These are phyloP conservation scores for Nomada fucata DNA, from an alignment of 2,888 invertebrate genomes.

Conservation along the genomic window DNA sequence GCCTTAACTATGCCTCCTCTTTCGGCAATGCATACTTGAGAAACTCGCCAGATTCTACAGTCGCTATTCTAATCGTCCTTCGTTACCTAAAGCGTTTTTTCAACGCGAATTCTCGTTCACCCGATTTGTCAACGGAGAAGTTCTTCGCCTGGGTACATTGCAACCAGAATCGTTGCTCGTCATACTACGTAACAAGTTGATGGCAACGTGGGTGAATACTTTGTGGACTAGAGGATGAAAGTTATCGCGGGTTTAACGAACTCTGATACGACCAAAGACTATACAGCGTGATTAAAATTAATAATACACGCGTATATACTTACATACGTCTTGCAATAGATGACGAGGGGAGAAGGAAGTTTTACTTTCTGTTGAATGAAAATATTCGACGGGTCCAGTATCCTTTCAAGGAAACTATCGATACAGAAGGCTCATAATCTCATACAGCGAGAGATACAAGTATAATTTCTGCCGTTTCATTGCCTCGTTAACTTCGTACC, in stretches of 20 bases:
- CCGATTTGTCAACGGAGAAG: background rate
- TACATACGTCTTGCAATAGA: background rate
- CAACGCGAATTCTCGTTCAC: background rate
- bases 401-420: too few relatives aligned
- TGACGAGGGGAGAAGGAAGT: background rate
- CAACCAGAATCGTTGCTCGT: background rate
- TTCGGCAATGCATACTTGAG: slow-evolving; percentile 15
- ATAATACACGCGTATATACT: background rate
- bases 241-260: slow-evolving; percentile 26
- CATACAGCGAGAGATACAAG: too few relatives aligned
- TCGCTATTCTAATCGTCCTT: slow-evolving; percentile 4
- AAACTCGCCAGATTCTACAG: slow-evolving; percentile 9
- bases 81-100: background rate
- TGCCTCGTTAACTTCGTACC: too few relatives aligned
- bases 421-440: too few relatives aligned
- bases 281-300: background rate
- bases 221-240: slow-evolving; percentile 5
- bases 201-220: background rate
- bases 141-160: background rate
- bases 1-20: slow-evolving; percentile 3
- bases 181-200: too few relatives aligned
- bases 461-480: too few relatives aligned
- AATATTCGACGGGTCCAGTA: background rate
- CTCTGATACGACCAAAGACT: background rate
- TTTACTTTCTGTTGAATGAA: background rate